Percentiles rank a stretch among this genome's conserved stretches.
Evolutionary conservation across 2,797 vertebrate genomes (phyloP).

Genomic region (Martes flavigula): DNA sequence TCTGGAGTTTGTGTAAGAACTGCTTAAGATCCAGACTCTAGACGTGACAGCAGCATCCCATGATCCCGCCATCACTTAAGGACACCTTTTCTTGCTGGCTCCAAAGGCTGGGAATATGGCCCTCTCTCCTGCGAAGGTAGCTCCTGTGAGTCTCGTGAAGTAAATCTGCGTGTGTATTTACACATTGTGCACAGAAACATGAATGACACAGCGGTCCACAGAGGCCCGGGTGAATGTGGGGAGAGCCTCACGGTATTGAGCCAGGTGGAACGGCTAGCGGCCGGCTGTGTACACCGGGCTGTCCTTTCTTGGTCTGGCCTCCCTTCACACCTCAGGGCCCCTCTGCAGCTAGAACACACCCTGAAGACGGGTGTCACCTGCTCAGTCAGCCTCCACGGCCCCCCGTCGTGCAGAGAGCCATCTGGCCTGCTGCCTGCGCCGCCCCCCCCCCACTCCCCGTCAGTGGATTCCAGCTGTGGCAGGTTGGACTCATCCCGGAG

Average conservation of each 20-base stretch:
- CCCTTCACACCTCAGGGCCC: background rate
- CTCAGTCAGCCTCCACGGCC: background rate
- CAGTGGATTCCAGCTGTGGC: too few species aligned
- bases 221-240: background rate
- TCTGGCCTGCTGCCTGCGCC: background rate
- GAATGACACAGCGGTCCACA: background rate
- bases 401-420: background rate
- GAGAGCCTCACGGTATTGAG: background rate
- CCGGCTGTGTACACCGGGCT: background rate
- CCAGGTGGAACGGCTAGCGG: background rate
- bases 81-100: background rate
- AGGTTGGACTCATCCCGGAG: background rate
- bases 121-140: too few species aligned
- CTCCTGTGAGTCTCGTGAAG: background rate
- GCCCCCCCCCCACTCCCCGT: background rate
- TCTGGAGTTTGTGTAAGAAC: background rate
- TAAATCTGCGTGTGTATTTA: background rate
- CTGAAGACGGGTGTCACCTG: background rate
- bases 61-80: fast-evolving
- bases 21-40: background rate
- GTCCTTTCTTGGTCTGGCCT: background rate
- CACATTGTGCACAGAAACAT: background rate
- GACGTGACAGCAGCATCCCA: background rate
- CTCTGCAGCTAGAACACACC: background rate
- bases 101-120: fast-evolving